A percentile compares a stretch with the other conserved stretches of the same genome.
phyloP scores from a whole-genome alignment of 2,888 invertebrate genomes.

The Synergus umbraculus region DNA sequence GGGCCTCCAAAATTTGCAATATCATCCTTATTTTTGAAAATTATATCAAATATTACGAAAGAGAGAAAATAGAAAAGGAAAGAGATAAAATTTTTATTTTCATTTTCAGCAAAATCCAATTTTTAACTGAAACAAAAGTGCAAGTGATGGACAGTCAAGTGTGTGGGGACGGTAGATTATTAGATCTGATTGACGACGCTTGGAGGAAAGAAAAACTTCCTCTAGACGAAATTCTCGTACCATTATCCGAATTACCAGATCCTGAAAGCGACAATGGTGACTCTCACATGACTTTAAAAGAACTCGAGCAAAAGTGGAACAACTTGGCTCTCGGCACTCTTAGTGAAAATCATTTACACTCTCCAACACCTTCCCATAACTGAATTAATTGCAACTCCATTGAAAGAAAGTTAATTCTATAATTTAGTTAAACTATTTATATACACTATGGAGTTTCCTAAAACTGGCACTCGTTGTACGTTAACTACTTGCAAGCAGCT shows the following conservation, averaged over 20 bases:
- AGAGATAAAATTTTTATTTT: not conserved
- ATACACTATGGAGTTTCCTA: conserved; percentile 85
- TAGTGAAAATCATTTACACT: conserved; percentile 79
- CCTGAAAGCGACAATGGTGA: conserved; percentile 95
- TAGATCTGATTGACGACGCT: conserved; percentile 90
- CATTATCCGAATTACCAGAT: conserved; percentile 92
- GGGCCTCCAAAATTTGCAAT: too few relatives aligned
- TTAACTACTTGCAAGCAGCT: conserved; percentile 82
- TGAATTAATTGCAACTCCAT: conserved; percentile 50
- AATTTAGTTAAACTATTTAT: not conserved
- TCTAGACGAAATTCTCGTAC: conserved; percentile 91
- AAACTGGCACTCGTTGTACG: conserved; percentile 84
- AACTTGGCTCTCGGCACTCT: conserved; percentile 80
- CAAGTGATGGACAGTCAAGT: conserved; percentile 87
- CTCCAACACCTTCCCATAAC: conserved; percentile 73
- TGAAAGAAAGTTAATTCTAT: conserved; percentile 22
- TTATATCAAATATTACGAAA: too few relatives aligned
- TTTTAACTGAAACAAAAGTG: not conserved
- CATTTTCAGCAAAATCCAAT: not conserved
- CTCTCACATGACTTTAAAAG: conserved; percentile 91
- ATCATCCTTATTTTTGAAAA: too few relatives aligned
- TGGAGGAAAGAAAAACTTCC: conserved; percentile 92
- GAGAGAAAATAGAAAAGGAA: not conserved
- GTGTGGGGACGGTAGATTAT: conserved; percentile 85
- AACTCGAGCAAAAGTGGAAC: conserved; percentile 86